Evolutionary conservation across 2,113 vertebrate species (phyloP).

Genomic region (Anoura caudifer): DNA sequence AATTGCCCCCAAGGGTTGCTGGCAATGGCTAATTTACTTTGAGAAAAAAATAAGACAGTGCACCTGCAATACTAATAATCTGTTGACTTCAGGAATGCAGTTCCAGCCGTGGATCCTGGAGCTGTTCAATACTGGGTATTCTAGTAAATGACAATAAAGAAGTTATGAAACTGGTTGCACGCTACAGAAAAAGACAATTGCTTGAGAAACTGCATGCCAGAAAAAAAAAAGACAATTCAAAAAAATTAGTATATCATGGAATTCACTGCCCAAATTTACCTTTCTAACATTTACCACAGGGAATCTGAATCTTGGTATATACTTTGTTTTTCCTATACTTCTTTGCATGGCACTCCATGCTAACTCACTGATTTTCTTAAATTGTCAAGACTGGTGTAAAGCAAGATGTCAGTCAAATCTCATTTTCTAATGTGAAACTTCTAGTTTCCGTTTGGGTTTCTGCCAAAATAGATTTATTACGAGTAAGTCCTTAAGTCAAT

Average conservation of each 20-base stretch:
- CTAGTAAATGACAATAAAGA: background rate
- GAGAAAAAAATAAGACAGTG: background rate
- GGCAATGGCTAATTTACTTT: background rate
- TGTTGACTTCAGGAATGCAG: background rate
- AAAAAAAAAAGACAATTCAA: background rate
- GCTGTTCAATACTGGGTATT: background rate
- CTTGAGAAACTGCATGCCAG: too few relatives aligned
- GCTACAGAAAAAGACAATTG: background rate
- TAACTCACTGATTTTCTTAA: slow-evolving; percentile 4
- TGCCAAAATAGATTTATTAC: background rate
- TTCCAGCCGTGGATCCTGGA: background rate
- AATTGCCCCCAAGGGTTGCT: background rate
- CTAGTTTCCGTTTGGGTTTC: slow-evolving; percentile 8
- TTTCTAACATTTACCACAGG: background rate
- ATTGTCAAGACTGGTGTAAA: background rate
- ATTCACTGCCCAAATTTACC: background rate
- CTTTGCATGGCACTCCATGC: background rate
- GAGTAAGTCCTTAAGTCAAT: slow-evolving; percentile 11
- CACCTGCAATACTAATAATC: background rate
- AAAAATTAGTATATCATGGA: background rate
- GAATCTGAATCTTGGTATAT: background rate
- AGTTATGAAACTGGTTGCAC: background rate
- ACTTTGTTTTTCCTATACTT: background rate
- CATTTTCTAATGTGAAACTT: slow-evolving; percentile 8
- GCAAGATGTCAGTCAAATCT: slow-evolving; percentile 12